phyloP scores from a whole-genome alignment of 2,113 vertebrate species.

The Saguinus imperator region DNA sequence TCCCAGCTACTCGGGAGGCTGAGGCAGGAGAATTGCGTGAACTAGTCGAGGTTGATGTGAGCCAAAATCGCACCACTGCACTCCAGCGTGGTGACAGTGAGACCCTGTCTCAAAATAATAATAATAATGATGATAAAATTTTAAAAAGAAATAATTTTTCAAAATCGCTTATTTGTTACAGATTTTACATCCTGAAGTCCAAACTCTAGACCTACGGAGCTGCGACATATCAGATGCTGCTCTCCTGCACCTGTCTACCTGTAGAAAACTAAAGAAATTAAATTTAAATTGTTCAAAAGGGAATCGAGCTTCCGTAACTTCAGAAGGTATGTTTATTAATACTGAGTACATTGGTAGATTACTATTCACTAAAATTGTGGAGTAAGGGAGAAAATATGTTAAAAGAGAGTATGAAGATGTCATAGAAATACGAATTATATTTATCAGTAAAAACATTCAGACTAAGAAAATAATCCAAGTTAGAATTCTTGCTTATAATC shows the following conservation, averaged over 20 bases:
- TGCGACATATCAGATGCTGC: conserved; percentile 89
- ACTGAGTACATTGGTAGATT: not conserved
- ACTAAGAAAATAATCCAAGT: conserved; percentile 6
- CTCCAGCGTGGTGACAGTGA: no score
- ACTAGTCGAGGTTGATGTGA: no score
- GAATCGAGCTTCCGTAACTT: conserved; percentile 84
- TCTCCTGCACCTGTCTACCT: conserved; percentile 84
- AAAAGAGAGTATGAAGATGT: not conserved
- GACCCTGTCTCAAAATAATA: no score
- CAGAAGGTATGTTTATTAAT: conserved; percentile 84
- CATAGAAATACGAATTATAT: not conserved
- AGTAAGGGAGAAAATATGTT: not conserved
- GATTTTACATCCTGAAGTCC: conserved; percentile 88
- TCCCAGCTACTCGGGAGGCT: no score
- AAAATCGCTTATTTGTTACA: conserved; percentile 75
- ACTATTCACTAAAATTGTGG: not conserved
- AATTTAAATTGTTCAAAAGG: conserved; percentile 85
- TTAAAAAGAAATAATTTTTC: conserved; percentile 36
- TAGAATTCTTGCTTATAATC: conserved; percentile 33
- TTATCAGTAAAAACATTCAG: conserved; percentile 30
- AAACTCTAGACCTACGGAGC: conserved; percentile 86
- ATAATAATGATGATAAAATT: no score
- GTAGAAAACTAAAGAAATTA: conserved; percentile 86
- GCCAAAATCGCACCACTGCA: no score
- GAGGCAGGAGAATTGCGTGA: no score